Percentiles rank a stretch among this genome's conserved stretches.
Conservation (phyloP, 2,888 invertebrate genomes). For the Xylophagus ater region DNA sequence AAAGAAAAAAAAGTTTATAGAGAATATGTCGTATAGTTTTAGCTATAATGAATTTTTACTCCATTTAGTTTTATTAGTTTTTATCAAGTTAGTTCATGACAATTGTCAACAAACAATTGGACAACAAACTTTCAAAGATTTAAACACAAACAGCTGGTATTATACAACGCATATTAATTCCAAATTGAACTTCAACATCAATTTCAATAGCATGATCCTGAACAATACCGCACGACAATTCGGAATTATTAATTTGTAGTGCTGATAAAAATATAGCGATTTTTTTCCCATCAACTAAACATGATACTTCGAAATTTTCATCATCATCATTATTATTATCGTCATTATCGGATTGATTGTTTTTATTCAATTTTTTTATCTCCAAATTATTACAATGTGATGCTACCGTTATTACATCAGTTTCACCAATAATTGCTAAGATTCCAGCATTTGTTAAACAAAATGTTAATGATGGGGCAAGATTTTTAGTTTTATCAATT, state of each 20-base stretch:
- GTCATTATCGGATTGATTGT: constrained; percentile 1
- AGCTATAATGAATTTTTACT: too few species aligned
- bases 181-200: constrained; percentile 59
- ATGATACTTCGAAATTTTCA: constrained; percentile 39
- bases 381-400: constrained; percentile 67
- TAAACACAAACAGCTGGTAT: constrained; percentile 53
- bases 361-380: constrained; percentile 41
- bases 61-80: too few species aligned
- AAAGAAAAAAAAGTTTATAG: too few species aligned
- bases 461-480: constrained; percentile 59
- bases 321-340: constrained; percentile 18
- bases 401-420: constrained; percentile 67
- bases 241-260: constrained; percentile 61
- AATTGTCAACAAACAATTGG: too few species aligned
- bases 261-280: constrained; percentile 68
- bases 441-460: constrained; percentile 61
- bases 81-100: too few species aligned
- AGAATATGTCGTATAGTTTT: too few species aligned
- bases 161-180: constrained; percentile 69
- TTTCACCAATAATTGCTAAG: constrained; percentile 62
- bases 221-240: constrained; percentile 65
- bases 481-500: constrained; percentile 72
- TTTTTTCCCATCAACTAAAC: constrained; percentile 66
- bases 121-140: too few species aligned
- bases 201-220: constrained; percentile 63